Base-by-base conservation (phyloP, 2,113 vertebrate species). In the Thunnus maccoyii region DNA sequence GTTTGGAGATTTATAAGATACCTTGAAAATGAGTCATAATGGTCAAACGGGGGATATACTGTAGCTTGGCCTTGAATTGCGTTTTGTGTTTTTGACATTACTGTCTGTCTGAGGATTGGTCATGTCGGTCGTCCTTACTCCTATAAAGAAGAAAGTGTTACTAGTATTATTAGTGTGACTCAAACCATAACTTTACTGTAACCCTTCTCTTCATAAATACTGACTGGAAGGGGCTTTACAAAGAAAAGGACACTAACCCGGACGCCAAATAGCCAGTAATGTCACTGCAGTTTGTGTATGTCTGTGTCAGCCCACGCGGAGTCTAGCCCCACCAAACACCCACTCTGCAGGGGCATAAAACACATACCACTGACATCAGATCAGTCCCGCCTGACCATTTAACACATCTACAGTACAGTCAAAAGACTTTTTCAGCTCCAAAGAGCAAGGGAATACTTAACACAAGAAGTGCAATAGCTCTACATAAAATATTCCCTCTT, bases 321-420 rank as follows among this genome's bases (percentile, higher is more conserved):
- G 81, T 85, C 64, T 44, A 54, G 80, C 70, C 48, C 66, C 72
- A 86, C 65, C 54, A 76, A 82, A 89, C 85, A 72, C 85, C 71
- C 86, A 87, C 82, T 67, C 70, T 63, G 70, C 72, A 70, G 11
- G 46, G 66, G 75, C 75, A 25, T 0, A 76, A 67, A 58, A 72
- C 63, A 66, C 83, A 80, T 81, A 80, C 78, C 80, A 79, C 48
- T 62, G 57, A 85, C 71, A 84, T 84, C 72, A 82, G 20, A 78
- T 85, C 75, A 81, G 74, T 61, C 66, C 71, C 3, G 16, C 69
- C 65, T 78, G 75, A 70, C 36, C 16, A 61, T 41, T 72, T 36
- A 52, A 76, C 65, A 76, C 62, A 67, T 46, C 22, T 5, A 25
- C 61, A n/a, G 54, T 4, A 25, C 61, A n/a, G 47, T 55, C 25